These are phyloP conservation scores for Clinocottus analis DNA, from an alignment of 2,113 vertebrate genomes.

Conservation along the genomic window DNA sequence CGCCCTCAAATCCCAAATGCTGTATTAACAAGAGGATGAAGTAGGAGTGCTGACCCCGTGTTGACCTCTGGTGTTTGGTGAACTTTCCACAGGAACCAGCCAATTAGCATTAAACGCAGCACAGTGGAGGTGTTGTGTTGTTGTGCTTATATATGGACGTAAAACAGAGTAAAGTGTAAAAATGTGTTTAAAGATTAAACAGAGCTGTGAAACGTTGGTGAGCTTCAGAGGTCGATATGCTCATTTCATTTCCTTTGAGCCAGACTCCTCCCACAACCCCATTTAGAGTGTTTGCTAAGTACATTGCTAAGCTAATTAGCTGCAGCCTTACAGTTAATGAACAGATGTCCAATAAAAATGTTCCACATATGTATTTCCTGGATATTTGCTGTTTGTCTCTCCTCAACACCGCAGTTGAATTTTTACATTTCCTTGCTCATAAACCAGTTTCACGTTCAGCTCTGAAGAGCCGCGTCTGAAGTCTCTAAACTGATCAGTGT, in stretches of 20 bases:
- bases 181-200: not conserved
- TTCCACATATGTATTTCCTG: not conserved
- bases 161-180: not conserved
- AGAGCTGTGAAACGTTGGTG: no score
- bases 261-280: no score
- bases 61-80: slow-evolving; percentile 6
- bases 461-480: no score
- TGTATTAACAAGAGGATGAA: slow-evolving; percentile 17
- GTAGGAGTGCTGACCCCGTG: not conserved
- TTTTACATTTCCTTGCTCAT: not conserved
- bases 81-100: slow-evolving; percentile 9
- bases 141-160: not conserved
- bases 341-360: not conserved
- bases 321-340: not conserved
- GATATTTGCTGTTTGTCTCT: not conserved
- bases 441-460: no score
- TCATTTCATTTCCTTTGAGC: not conserved
- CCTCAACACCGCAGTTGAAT: not conserved
- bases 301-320: no score
- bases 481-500: slow-evolving; percentile 67
- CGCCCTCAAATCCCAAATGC: not conserved
- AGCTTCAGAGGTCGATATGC: not conserved
- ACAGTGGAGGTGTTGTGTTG: not conserved
- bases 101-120: not conserved
- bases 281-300: no score